Base-by-base conservation (phyloP, 1,140 invertebrate species). In the Lepidotrigona ventralis region DNA sequence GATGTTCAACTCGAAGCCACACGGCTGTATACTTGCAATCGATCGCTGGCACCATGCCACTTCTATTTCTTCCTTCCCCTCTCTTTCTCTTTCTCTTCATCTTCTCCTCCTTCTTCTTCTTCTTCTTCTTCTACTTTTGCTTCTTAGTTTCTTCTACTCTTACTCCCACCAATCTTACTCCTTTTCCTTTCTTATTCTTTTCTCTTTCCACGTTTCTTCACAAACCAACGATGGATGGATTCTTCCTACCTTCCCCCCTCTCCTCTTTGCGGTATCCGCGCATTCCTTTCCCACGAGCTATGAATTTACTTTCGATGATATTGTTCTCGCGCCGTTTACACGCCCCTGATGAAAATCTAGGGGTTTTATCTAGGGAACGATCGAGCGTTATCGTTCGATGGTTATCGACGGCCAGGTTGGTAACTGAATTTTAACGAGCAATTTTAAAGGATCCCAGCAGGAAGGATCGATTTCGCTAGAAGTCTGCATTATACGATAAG, bases 241-340 rank as follows among this genome's bases (percentile, higher is more conserved):
- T 33, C 33, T 56, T 56, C 39, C 39, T 8, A 8, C 8, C 6
- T 8, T 39, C 39, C 39, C 17, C 26, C 17, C 46, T 15, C 26
- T 17, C 64, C n/a, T 60, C 66, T n/a, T 77, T 51, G 29, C 26
- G 66, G 75, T 64, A 63, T 76, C 72, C 53, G 79, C 77, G 82
- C 88, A 89, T 89, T 88, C 87, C 88, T 89, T 89, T 89, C 88
- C 88, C 88, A 89, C 88, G 88, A 89, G 72, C 85, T 86, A 89
- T 88, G 85, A 89, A 89, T 89, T 89, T 86, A 76, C 88, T 89
- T 86, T 86, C 85, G 85, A 89, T 86, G 87, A 89, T 89, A 89
- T 88, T 86, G 85, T 89, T 86, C 79, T 58, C 74, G 60, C 39
- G 26, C 58, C 63, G 66, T 26, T n/a, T 60, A 33, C 56, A 29